Evolutionary conservation across 1,140 invertebrate genomes (phyloP), one percentile per base, ranked within the genome.

Genomic region (Watersipora subatra): DNA sequence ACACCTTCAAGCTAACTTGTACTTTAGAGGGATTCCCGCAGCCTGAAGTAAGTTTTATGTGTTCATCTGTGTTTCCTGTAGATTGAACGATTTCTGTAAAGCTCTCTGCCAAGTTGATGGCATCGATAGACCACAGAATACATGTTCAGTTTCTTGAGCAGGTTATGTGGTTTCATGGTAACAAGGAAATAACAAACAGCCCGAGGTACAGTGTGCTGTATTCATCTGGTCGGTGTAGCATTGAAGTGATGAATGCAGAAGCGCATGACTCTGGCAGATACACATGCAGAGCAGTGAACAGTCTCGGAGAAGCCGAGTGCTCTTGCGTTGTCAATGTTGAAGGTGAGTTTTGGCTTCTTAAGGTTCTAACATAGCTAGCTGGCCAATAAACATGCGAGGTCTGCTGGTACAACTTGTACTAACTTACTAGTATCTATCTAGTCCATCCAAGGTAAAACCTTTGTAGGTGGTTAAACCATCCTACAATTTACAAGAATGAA

Each of bases 191-290:
- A 1, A 88, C 87, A 25, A 91, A 91, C 58, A 70, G 71, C 65
- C 72, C 70, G 46, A 71, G 73, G 76, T 88, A 90, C 73, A 90
- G 95, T 73, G 73, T 78, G 62, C 34, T 29, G 20, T 76, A 77
- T 62, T 75, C 90, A 1, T 91, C 94, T 77, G 96, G 95, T 70
- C 93, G 99, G 1, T 89, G 95, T 30, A 75, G 79, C 0, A 86
- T 98, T 82, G 96, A 99, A 84, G 97, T 99, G 66, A 85, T 91
- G 56, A 91, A 93, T 78, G 95, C 93, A 77, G 87, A 88, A 75
- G 87, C 92, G 0, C 88, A 89, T 70, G 97, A 99, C 81, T 93
- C 93, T 67, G 97, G 95, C 66, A 93, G 91, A 78, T 99, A 99
- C 80, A 87, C 85, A 24, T 98, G 94, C 77, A 85, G 90, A 2